These are phyloP conservation scores for Apodemia zela DNA, from an alignment of 2,888 invertebrate species.

Conservation along the genomic window DNA sequence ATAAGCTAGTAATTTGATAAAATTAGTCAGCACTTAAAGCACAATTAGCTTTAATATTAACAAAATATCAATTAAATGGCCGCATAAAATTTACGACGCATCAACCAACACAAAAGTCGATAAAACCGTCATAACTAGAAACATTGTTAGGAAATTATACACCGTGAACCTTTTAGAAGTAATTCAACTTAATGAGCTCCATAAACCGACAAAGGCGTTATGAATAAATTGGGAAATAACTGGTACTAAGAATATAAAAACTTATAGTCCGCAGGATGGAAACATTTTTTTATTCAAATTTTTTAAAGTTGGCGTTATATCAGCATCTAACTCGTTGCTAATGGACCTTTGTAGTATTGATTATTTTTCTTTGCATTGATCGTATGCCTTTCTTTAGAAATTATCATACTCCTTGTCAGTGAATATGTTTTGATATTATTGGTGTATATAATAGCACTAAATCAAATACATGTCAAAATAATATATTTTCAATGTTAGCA, in stretches of 20 bases:
- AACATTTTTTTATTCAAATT: neutral
- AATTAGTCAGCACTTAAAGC: neutral
- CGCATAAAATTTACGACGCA: neutral
- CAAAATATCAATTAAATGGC: neutral
- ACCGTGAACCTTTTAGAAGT: constrained; percentile 40
- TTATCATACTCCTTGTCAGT: too few species aligned
- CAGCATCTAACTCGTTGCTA: too few species aligned
- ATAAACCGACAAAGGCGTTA: constrained; percentile 75
- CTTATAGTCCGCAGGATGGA: neutral
- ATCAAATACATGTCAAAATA: too few species aligned
- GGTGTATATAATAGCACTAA: too few species aligned
- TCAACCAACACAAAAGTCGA: neutral
- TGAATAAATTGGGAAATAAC: constrained; percentile 70
- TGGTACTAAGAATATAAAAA: constrained; percentile 39
- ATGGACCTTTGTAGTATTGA: too few species aligned
- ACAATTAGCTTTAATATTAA: constrained; percentile 2
- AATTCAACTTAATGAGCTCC: constrained; percentile 62
- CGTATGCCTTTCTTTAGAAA: too few species aligned
- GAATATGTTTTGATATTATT: too few species aligned
- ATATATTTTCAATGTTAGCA: too few species aligned
- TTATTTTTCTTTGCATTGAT: too few species aligned
- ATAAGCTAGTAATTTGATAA: neutral
- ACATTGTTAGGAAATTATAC: constrained; percentile 10
- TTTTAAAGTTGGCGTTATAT: too few species aligned
- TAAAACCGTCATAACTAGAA: constrained; percentile 2